Conservation (phyloP, 2,797 vertebrate genomes). For the Cynodonichthys magdalenae region DNA sequence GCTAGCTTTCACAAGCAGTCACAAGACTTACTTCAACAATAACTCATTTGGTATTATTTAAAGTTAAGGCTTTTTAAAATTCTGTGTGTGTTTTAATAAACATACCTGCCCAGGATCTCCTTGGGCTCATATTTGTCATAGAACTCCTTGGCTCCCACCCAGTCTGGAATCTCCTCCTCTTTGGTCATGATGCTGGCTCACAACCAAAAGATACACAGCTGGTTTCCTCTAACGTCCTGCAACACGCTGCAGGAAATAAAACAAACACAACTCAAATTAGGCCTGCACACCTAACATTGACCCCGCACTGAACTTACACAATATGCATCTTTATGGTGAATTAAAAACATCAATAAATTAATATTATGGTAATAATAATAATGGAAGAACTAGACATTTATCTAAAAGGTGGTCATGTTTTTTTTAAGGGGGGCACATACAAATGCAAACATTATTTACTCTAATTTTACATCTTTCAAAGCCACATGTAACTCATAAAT, state of each 20-base stretch:
- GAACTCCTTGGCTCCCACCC: constrained; percentile 89
- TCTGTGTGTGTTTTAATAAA: not conserved
- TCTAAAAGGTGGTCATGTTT: too few relatives aligned
- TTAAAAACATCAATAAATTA: too few relatives aligned
- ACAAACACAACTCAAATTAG: not conserved
- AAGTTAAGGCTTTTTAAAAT: not conserved
- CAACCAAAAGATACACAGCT: constrained; percentile 11
- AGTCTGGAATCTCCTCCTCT: constrained; percentile 91
- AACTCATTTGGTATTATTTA: too few relatives aligned
- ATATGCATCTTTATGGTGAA: not conserved
- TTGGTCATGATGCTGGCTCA: constrained; percentile 84
- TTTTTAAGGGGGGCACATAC: too few relatives aligned
- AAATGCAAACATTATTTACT: too few relatives aligned
- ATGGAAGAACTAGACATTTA: too few relatives aligned
- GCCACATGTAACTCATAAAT: too few relatives aligned
- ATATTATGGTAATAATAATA: too few relatives aligned
- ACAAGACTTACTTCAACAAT: too few relatives aligned
- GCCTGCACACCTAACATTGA: too few relatives aligned
- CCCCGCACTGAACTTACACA: not conserved
- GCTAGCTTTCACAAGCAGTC: not conserved
- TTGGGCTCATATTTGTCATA: constrained; percentile 96
- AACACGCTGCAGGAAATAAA: constrained; percentile 29
- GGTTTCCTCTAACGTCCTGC: constrained; percentile 29
- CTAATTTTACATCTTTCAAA: too few relatives aligned
- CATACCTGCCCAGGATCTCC: constrained; percentile 94